Conservation (phyloP, 2,113 vertebrate genomes). For the Procavia capensis region DNA sequence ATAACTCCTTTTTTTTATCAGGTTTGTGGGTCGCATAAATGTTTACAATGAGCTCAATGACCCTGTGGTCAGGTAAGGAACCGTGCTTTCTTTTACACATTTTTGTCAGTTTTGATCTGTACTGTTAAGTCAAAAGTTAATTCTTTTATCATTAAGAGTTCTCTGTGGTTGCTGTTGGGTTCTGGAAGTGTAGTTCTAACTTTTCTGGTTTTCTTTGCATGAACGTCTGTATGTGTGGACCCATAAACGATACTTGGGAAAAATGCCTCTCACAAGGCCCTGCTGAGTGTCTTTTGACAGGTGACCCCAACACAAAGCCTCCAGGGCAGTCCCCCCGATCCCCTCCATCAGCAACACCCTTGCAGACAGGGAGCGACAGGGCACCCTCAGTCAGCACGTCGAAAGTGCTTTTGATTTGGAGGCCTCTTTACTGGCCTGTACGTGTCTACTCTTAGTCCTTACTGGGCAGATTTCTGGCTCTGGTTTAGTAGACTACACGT, state of each 20-base stretch:
- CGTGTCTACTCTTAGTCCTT: fast-evolving
- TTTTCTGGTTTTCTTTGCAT: no score
- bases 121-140: fast-evolving
- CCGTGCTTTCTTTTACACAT: background rate
- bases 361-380: no score
- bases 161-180: fast-evolving
- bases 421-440: fast-evolving
- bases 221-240: no score
- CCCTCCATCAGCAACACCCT: background rate
- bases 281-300: background rate
- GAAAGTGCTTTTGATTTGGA: background rate
- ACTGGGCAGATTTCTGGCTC: background rate
- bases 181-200: no score
- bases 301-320: fast-evolving
- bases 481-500: background rate
- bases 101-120: background rate
- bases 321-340: background rate
- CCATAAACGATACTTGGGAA: fast-evolving
- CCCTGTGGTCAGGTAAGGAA: slow-evolving; percentile 92
- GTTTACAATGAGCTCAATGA: slow-evolving; percentile 94
- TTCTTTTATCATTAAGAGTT: no score
- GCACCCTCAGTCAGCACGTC: background rate
- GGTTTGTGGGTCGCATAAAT: slow-evolving; percentile 97
- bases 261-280: no score
- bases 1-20: slow-evolving; percentile 79